These are phyloP conservation scores for Aplysina aerophoba DNA, from an alignment of 37 sponge, comb jelly and placozoan genomes.

Conservation along the genomic window DNA sequence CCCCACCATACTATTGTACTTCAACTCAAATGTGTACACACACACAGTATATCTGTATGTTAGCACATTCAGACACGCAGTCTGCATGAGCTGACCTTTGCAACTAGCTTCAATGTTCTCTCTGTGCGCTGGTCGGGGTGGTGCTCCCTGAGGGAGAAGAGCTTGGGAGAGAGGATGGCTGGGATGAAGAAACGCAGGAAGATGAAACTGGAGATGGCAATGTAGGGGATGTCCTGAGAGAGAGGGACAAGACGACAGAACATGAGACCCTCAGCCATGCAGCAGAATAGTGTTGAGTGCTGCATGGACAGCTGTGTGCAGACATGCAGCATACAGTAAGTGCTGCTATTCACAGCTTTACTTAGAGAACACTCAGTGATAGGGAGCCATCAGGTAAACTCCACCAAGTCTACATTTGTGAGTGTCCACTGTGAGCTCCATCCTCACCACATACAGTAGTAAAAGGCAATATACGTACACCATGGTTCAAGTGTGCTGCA, in stretches of 20 bases:
- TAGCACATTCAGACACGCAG: not conserved
- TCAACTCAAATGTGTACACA: not conserved
- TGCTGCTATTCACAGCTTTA: too few species aligned
- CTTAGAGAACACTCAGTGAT: too few species aligned
- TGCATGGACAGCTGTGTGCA: too few species aligned
- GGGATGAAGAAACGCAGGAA: conserved; percentile 95
- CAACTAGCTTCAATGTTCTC: conserved; percentile 90
- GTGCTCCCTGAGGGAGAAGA: conserved; percentile 81
- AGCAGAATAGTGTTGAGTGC: too few species aligned
- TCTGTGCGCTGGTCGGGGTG: conserved; percentile 88
- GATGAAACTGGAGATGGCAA: conserved; percentile 89
- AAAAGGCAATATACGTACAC: too few species aligned
- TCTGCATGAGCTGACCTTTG: conserved; percentile 70
- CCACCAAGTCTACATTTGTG: too few species aligned
- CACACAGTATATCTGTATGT: not conserved
- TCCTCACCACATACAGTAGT: too few species aligned
- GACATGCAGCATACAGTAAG: too few species aligned
- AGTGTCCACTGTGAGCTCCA: too few species aligned
- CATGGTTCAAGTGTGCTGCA: too few species aligned
- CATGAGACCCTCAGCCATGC: too few species aligned
- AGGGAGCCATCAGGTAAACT: too few species aligned
- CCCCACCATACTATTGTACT: not conserved
- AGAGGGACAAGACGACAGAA: not conserved
- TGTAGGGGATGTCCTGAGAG: conserved; percentile 73
- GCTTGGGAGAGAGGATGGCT: conserved; percentile 93